Conservation (phyloP, 2,888 invertebrate genomes). For the Lasius fuliginosus region DNA sequence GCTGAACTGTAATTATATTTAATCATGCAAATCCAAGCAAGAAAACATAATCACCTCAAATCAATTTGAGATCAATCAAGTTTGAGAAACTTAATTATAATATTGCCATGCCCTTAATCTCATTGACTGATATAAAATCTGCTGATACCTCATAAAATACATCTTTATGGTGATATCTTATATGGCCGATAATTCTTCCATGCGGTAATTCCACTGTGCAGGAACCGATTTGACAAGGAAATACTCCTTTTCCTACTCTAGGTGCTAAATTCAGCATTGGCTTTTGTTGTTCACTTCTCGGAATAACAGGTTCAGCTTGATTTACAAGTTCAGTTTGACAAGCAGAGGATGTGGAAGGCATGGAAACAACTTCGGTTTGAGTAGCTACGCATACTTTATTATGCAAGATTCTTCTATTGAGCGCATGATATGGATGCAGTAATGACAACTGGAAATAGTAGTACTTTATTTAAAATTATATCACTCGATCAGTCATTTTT, state of each 20-base stretch:
- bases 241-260: constrained; percentile 86
- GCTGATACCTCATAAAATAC: constrained; percentile 87
- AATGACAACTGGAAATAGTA: constrained; percentile 50
- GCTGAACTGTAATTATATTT: constrained; percentile 38
- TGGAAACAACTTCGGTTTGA: constrained; percentile 41
- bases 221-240: constrained; percentile 87
- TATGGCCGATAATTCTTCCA: constrained; percentile 87
- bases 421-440: constrained; percentile 32
- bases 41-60: background rate
- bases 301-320: background rate
- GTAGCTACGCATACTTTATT: constrained; percentile 46
- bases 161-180: constrained; percentile 87
- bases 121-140: background rate
- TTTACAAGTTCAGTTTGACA: constrained; percentile 39
- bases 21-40: background rate
- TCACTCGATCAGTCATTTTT: background rate
- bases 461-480: background rate
- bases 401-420: constrained; percentile 29
- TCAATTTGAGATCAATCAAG: background rate
- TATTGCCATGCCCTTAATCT: background rate
- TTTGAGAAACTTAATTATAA: background rate
- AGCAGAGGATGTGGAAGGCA: background rate
- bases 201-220: constrained; percentile 86
- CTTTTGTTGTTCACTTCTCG: background rate
- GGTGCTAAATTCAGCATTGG: background rate